Conservation (phyloP, 2,888 invertebrate species). For the Cynaeus angustus region DNA sequence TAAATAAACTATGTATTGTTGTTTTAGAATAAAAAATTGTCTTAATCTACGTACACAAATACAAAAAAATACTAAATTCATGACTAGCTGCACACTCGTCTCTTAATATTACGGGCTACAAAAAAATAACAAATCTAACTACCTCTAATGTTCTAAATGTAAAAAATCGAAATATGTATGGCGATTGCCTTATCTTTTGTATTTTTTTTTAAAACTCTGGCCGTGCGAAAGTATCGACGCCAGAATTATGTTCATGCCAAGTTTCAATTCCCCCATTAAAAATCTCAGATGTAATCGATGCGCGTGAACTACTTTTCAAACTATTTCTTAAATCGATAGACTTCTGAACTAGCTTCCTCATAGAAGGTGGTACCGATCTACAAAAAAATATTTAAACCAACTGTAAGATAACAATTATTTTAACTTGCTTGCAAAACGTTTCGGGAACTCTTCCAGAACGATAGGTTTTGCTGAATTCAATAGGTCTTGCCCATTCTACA, state of each 20-base stretch:
- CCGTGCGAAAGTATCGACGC: too few relatives aligned
- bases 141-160: too few relatives aligned
- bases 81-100: constrained; percentile 5
- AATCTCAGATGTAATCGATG: not conserved
- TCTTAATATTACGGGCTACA: not conserved
- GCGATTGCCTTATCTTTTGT: too few relatives aligned
- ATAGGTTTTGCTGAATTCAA: constrained; percentile 61
- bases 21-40: too few relatives aligned
- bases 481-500: constrained; percentile 67
- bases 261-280: not conserved
- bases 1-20: too few relatives aligned
- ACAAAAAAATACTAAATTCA: not conserved
- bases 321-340: constrained; percentile 9
- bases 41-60: too few relatives aligned
- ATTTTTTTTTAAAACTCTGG: too few relatives aligned
- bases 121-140: not conserved
- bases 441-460: constrained; percentile 54
- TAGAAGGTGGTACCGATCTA: constrained; percentile 58
- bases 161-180: too few relatives aligned
- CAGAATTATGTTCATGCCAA: not conserved
- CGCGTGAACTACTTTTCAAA: not conserved
- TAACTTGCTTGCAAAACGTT: constrained; percentile 66
- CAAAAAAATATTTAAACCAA: not conserved
- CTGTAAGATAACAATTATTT: not conserved
- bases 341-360: constrained; percentile 53